Base-by-base conservation (phyloP, 1,140 invertebrate genomes). In the Ephestia elutella region DNA sequence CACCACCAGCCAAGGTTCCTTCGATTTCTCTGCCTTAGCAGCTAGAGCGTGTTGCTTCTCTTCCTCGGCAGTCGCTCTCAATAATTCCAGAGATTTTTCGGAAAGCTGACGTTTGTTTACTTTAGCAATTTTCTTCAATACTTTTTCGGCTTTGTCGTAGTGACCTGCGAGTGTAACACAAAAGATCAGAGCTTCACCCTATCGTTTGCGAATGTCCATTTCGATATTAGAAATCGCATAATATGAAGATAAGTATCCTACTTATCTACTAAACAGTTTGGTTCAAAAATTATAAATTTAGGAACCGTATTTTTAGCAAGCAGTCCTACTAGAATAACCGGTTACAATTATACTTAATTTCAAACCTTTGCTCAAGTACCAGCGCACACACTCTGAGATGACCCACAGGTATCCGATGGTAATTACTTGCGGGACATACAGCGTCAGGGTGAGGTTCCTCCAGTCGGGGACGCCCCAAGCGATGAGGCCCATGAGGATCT, bases 391-490 rank as follows among this genome's bases (percentile, higher is more conserved):
- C 78, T 94, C 93, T 1, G 91, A 90, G 13, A 92, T 68, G 54
- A 93, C 78, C 86, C 91, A 92, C 28, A 91, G 91, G 68, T 93
- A 92, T 0, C 90, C 82, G 9, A 95, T 68, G 25, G 94, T 83
- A 0, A 93, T 72, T 19, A 95, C 78, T 30, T 92, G 91, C 0
- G 93, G 92, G 0, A 87, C 77, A 64, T 94, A 95, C 13, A 94
- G 86, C 4, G 92, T 87, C 21, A 94, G 88, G 21, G 94, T 90
- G 18, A 95, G 76, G 57, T 82, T 78, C 49, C 94, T 90, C 95
- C 95, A 97, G 62, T 94, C 90, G 28, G 89, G 90, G 5, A 93
- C 81, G 50, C 90, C 86, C 84, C 91, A 95, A 0, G 94, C 94
- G 13, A 92, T 81, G 32, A 92, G 69, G 44, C 94, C 94, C 56